Percentiles rank a stretch among this genome's conserved stretches.
Conservation (phyloP, 2,113 vertebrate species). For the Lepisosteus osseus region DNA sequence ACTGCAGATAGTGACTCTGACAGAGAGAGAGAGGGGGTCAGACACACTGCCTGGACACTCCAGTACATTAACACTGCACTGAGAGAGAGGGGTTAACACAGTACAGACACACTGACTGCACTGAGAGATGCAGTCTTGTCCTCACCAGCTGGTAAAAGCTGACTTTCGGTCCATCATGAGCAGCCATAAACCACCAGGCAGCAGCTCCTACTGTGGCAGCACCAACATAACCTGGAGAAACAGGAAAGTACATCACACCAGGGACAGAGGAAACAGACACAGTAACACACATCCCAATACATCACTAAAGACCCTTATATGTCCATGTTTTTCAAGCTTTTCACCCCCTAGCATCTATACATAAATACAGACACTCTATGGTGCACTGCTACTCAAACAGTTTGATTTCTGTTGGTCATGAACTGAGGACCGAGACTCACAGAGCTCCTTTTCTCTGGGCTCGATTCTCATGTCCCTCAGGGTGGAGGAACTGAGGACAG, state of each 20-base stretch:
- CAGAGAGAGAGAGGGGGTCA: not conserved
- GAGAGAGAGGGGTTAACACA: not conserved
- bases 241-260: not conserved
- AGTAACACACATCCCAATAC: not conserved
- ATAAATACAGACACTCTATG: no score
- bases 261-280: no score
- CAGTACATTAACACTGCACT: not conserved
- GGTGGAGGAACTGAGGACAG: no score
- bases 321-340: no score
- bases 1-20: slow-evolving; percentile 72
- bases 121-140: not conserved
- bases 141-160: slow-evolving; percentile 68
- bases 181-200: slow-evolving; percentile 76
- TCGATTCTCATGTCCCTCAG: no score
- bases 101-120: not conserved
- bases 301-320: no score
- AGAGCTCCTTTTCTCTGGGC: no score
- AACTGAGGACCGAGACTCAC: no score
- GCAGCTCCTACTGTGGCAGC: slow-evolving; percentile 70
- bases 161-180: slow-evolving; percentile 68
- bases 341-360: no score
- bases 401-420: no score
- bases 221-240: slow-evolving; percentile 64
- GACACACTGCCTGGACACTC: not conserved
- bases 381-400: no score